Evolutionary conservation across 2,888 invertebrate species (phyloP).

Genomic region (Chrysina gloriosa): DNA sequence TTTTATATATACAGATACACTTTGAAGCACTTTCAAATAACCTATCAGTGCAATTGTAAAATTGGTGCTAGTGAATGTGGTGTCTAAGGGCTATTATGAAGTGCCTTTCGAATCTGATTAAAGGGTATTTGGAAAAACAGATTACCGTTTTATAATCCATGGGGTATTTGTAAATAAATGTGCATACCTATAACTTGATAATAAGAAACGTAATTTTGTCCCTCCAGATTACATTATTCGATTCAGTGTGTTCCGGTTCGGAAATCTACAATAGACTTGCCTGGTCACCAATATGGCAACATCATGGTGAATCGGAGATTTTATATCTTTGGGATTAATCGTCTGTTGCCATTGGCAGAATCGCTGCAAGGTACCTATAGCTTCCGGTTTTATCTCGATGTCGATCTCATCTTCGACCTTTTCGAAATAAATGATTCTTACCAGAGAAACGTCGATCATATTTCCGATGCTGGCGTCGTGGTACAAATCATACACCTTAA

Average conservation of each 20-base stretch:
- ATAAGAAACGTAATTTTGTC: too few relatives aligned
- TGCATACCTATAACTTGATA: too few relatives aligned
- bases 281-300: constrained; percentile 72
- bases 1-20: too few relatives aligned
- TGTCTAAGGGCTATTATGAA: too few relatives aligned
- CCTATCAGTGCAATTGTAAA: too few relatives aligned
- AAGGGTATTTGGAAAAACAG: too few relatives aligned
- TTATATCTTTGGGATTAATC: constrained; percentile 68
- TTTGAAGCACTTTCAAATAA: too few relatives aligned
- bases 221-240: background rate
- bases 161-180: too few relatives aligned
- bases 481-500: constrained; percentile 65
- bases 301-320: constrained; percentile 72
- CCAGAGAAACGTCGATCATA: constrained; percentile 70
- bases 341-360: constrained; percentile 75
- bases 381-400: constrained; percentile 65
- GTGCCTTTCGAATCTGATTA: too few relatives aligned
- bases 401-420: constrained; percentile 68
- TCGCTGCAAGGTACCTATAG: constrained; percentile 70
- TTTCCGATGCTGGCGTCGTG: constrained; percentile 68
- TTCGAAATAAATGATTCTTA: constrained; percentile 69
- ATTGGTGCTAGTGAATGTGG: too few relatives aligned
- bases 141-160: too few relatives aligned
- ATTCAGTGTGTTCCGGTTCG: background rate
- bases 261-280: constrained; percentile 55